phyloP scores from a whole-genome alignment of 1,140 invertebrate species.

The Galendromus occidentalis region DNA sequence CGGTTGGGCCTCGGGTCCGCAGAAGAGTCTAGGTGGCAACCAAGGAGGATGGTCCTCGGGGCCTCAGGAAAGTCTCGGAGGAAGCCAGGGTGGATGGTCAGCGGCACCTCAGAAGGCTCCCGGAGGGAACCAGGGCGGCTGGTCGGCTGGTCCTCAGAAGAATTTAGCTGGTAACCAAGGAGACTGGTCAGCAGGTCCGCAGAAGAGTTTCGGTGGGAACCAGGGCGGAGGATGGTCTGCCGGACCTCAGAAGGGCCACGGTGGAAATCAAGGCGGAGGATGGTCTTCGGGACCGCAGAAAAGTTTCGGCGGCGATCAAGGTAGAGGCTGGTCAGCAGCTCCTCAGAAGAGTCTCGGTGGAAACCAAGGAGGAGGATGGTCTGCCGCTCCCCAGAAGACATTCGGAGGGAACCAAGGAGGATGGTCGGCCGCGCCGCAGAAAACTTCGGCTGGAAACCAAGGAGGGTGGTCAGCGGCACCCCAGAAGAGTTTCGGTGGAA shows the following conservation, averaged over 20 bases:
- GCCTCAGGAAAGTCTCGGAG: background rate
- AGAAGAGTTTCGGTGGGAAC: background rate
- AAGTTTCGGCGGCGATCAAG: background rate
- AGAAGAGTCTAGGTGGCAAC: background rate
- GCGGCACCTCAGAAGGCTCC: background rate
- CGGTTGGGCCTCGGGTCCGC: background rate
- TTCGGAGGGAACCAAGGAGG: background rate
- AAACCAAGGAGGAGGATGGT: background rate
- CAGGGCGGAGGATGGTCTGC: background rate
- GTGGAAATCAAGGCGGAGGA: background rate
- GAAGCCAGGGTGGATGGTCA: background rate
- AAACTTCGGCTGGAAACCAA: background rate
- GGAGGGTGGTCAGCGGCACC: background rate
- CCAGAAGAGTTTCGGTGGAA: background rate
- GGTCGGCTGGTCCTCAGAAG: background rate
- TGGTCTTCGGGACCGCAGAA: background rate
- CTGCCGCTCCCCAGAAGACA: background rate
- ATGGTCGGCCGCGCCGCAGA: background rate
- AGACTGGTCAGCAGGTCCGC: background rate
- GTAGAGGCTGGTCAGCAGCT: background rate
- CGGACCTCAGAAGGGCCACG: background rate
- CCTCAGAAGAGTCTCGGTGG: background rate
- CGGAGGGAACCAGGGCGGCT: background rate
- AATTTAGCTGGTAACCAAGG: background rate
- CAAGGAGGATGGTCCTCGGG: background rate